A percentile compares a stretch with the other conserved stretches of the same genome.
phyloP scores from a whole-genome alignment of 1,140 invertebrate species.

The Drosophila bocqueti region DNA sequence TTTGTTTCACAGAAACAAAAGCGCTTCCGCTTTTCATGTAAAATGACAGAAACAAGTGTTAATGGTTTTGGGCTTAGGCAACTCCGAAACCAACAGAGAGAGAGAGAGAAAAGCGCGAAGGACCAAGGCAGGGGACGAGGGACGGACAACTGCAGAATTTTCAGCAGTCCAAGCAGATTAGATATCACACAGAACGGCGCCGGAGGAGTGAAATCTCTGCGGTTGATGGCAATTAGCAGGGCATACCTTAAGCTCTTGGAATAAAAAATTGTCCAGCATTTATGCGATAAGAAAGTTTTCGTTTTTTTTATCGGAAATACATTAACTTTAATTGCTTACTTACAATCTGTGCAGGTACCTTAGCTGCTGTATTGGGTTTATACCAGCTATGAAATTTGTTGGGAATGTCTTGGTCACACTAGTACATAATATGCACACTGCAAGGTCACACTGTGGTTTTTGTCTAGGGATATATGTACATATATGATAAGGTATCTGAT shows the following conservation, averaged over 20 bases:
- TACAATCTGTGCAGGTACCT: not conserved
- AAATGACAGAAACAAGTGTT: constrained; percentile 83
- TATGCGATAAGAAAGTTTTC: not conserved
- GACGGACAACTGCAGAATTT: constrained; percentile 2
- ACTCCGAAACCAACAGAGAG: constrained; percentile 1
- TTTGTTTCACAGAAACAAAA: constrained; percentile 82
- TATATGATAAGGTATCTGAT: too few species aligned
- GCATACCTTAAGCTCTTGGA: not conserved
- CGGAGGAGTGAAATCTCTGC: not conserved
- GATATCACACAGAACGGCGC: constrained; percentile 7
- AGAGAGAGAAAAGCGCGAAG: constrained; percentile 12
- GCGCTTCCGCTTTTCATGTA: constrained; percentile 81
- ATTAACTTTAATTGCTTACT: not conserved
- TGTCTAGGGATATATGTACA: too few species aligned
- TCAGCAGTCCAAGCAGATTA: constrained; percentile 31
- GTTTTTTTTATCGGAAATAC: not conserved
- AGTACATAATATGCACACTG: not conserved
- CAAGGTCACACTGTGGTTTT: not conserved
- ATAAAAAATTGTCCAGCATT: not conserved
- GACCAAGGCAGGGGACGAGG: not conserved
- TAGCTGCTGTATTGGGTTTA: not conserved
- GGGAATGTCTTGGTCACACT: not conserved
- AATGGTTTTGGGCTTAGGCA: constrained; percentile 77
- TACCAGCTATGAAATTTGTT: not conserved
- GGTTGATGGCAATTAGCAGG: constrained; percentile 8